A percentile compares a stretch with the other conserved stretches of the same genome.
These are phyloP conservation scores for Dolichotis patagonum DNA, from an alignment of 2,113 vertebrate genomes.

Conservation along the genomic window DNA sequence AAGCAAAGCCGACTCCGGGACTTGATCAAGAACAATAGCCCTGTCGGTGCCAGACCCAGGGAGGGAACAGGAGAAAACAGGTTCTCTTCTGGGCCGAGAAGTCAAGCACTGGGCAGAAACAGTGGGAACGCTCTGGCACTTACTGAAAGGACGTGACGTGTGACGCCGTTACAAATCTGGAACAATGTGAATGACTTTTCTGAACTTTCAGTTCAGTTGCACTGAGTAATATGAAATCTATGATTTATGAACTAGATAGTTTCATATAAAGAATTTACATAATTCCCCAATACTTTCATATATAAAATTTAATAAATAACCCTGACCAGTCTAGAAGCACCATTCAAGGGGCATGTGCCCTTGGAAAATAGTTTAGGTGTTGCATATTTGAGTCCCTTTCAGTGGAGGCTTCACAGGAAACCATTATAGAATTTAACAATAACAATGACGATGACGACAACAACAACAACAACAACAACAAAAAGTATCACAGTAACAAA, in stretches of 20 bases:
- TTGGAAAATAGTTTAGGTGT: slow-evolving; percentile 93
- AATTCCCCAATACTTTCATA: slow-evolving; percentile 92
- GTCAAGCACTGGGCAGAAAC: slow-evolving; percentile 78
- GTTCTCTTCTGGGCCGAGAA: slow-evolving; percentile 77
- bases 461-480: neutral
- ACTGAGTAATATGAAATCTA: slow-evolving; percentile 90
- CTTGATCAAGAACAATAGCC: slow-evolving; percentile 42
- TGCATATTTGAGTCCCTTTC: slow-evolving; percentile 93
- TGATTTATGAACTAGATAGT: slow-evolving; percentile 90
- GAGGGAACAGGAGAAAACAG: slow-evolving; percentile 63
- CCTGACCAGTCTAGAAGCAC: slow-evolving; percentile 97
- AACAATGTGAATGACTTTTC: slow-evolving; percentile 92
- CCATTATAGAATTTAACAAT: slow-evolving; percentile 86
- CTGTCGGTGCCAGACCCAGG: slow-evolving; percentile 62
- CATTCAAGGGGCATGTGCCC: slow-evolving; percentile 92
- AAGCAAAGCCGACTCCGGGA: slow-evolving; percentile 58
- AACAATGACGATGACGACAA: neutral
- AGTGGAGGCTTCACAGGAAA: slow-evolving; percentile 88
- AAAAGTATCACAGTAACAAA: slow-evolving; percentile 88
- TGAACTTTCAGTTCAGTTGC: slow-evolving; percentile 89
- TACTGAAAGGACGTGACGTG: slow-evolving; percentile 80
- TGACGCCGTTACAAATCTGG: slow-evolving; percentile 82
- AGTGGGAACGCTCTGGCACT: slow-evolving; percentile 82
- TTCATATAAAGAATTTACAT: slow-evolving; percentile 94
- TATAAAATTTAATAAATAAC: slow-evolving; percentile 96